Evolutionary conservation across 2,113 vertebrate species (phyloP), one percentile per base, ranked within the genome.

Genomic region (Erythrocebus patas): DNA sequence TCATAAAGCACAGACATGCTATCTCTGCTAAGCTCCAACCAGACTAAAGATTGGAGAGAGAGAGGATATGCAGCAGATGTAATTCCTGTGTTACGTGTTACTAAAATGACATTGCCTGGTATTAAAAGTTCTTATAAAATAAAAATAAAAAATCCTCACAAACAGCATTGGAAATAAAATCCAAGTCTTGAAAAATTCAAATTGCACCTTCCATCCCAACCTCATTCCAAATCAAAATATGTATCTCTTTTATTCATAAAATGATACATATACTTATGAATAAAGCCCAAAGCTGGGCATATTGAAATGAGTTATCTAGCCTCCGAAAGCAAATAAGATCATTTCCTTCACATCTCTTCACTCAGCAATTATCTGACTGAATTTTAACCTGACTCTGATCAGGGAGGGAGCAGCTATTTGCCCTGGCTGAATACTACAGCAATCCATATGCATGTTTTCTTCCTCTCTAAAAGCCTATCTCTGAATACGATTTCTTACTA

Each of bases 141-240:
- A 86, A 93, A 88, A 52, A 59, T 23, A 30, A 64, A 64, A 20
- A 48, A 57, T 61, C 14, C 50, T 93, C 66, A 86, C 7, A 27
- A 80, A 83, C 16, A 94, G 30, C 76, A 55, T 80, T 2, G 18
- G 66, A 97, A 97, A 97, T 95, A 97, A 97, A 97, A 57, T 25
- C 43, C 48, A 85, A 90, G 38, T 61, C 83, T 50, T 93, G 48
- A 95, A 92, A 96, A 95, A 32, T 48, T 79, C 52, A 87, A 55
- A 79, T 55, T 87, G 23, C 32, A 70, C 8, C 27, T 94, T 97
- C 45, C 59, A 85, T 92, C 64, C 55, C 38, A 4, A 72, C 52
- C 57, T 88, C 61, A 93, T 93, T 93, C 61, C 73, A 95, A 96
- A 92, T 96, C 97, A 97, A 97, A 97, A 92, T 97, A 80, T 95